Percentiles rank a stretch among this genome's conserved stretches.
phyloP scores from a whole-genome alignment of 2,113 vertebrate species.

The Eurystomus gularis region DNA sequence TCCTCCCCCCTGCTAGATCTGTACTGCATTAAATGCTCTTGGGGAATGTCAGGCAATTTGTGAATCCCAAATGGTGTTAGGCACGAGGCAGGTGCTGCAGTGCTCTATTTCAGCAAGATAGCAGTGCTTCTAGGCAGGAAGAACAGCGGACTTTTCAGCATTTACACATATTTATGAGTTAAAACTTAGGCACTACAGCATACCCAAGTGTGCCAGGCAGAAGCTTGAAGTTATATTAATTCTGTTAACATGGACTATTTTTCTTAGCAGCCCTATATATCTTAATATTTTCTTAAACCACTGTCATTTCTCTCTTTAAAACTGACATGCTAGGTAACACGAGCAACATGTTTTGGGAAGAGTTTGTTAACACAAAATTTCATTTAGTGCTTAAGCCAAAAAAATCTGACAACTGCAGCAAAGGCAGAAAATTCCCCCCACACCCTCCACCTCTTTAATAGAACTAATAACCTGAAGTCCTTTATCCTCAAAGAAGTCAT shows the following conservation, averaged over 20 bases:
- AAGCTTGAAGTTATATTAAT: neutral
- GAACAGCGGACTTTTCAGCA: neutral
- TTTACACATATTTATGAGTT: slow-evolving; percentile 2
- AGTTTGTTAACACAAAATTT: neutral
- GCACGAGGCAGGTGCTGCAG: neutral
- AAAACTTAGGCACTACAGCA: neutral
- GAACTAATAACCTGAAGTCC: neutral
- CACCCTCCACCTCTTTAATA: accelerated
- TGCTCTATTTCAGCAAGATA: neutral
- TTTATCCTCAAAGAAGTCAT: neutral
- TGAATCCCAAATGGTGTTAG: neutral
- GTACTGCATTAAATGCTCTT: slow-evolving; percentile 2
- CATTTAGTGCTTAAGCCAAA: neutral
- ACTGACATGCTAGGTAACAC: neutral
- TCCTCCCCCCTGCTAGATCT: neutral
- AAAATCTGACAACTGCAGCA: neutral
- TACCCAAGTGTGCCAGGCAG: neutral
- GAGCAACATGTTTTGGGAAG: neutral
- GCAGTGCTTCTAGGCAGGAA: neutral
- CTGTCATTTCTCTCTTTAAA: neutral
- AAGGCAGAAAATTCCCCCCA: neutral
- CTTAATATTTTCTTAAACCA: neutral
- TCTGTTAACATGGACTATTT: neutral
- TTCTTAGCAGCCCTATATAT: neutral
- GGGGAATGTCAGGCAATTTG: slow-evolving; percentile 2